A percentile compares a stretch with the other conserved stretches of the same genome.
Conservation (phyloP, 2,113 vertebrate species). For the Azemiops feae region DNA sequence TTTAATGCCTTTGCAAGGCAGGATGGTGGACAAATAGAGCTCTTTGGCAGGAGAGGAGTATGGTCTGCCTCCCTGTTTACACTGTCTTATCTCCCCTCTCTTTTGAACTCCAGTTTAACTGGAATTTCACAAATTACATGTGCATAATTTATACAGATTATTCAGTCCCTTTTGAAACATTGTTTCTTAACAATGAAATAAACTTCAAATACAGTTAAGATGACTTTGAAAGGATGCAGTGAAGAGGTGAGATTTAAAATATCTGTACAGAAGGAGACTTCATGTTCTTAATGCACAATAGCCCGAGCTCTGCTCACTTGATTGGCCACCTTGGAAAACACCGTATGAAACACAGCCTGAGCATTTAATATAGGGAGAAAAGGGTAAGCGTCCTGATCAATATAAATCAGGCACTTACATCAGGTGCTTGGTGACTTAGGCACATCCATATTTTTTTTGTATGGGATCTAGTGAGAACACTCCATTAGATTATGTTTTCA, state of each 20-base stretch:
- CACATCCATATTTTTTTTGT: neutral
- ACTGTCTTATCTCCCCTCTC: neutral
- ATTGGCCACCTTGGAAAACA: neutral
- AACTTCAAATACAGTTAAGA: neutral
- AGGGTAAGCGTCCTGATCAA: neutral
- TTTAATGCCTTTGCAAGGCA: neutral
- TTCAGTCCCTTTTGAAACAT: neutral
- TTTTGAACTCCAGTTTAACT: neutral
- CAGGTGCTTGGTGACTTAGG: neutral
- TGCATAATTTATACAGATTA: neutral
- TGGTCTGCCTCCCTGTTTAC: neutral
- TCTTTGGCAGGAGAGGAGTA: neutral
- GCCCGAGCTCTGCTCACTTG: neutral
- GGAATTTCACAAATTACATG: neutral
- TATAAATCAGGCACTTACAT: neutral
- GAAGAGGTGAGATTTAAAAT: neutral
- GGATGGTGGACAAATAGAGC: neutral
- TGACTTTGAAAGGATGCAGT: neutral
- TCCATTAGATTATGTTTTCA: neutral
- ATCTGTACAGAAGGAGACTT: neutral
- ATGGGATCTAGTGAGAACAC: neutral
- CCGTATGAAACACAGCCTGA: neutral
- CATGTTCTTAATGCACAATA: neutral
- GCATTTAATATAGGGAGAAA: neutral
- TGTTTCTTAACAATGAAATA: neutral